Base-by-base conservation (phyloP, 2,113 vertebrate genomes). In the Bubo bubo region DNA sequence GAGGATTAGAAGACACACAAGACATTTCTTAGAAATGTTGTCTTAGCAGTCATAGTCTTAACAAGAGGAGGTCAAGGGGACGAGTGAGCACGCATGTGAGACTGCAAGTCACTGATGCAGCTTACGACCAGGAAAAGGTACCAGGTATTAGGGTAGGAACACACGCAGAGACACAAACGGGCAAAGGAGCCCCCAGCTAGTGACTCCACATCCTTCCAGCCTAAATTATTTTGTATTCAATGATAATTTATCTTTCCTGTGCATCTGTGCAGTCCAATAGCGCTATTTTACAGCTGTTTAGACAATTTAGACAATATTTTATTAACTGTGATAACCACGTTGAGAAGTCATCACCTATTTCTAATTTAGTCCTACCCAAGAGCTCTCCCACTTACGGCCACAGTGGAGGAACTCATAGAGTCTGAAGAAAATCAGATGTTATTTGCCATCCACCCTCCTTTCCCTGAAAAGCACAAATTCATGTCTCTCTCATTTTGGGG, bases 1-100 rank as follows among this genome's bases (percentile, higher is more conserved):
- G 24, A 59, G 70, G 94, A 96, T 97, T 95, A 96, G 76, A 53
- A 79, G 80, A 81, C n/a, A 56, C 14, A 47, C n/a, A 74, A 70
- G 70, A 22, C 4, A 8, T 73, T 96, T 81, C 94, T 91, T 91
- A 56, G 76, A 93, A 97, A 88, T 60, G 77, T 88, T 95, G 47
- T 71, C 53, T 45, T 18, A 92, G 74, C 11, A 47, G 64, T 88
- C 55, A 76, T 6, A 86, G 16, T 30, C 39, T 74, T 35, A 60
- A n/a, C 34, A 41, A 1, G 9, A 60, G 47, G 56, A 76, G 93
- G 56, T 27, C 45, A 75, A 20, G 24, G 34, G 37, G 34, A 50
- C 2, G 5, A 58, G 75, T 75, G 32, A 30, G 37, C 1, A 4
- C 4, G 15, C 6, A 10, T 30, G 52, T 39, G 62, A 41, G 72